A percentile compares a stretch with the other conserved stretches of the same genome.
phyloP scores from a whole-genome alignment of 1,140 invertebrate genomes.

The Linepithema humile region DNA sequence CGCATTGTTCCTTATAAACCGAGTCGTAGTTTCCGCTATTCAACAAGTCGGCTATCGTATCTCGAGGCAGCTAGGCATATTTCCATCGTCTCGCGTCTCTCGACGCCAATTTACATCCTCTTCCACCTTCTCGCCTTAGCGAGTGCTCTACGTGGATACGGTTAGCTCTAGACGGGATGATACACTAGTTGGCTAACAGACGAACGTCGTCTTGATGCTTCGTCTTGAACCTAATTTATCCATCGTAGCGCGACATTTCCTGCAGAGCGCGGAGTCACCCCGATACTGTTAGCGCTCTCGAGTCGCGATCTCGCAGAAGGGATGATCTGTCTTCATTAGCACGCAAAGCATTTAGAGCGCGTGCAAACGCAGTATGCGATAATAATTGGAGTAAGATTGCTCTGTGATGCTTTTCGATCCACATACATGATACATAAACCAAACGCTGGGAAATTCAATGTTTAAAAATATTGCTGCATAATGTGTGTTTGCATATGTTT shows the following conservation, averaged over 20 bases:
- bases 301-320: neutral
- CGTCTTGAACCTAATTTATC: constrained; percentile 42
- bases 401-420: neutral
- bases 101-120: constrained; percentile 55
- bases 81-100: constrained; percentile 45
- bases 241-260: constrained; percentile 21
- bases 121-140: neutral
- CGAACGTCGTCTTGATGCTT: neutral
- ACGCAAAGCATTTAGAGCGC: neutral
- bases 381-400: neutral
- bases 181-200: neutral
- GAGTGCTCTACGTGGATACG: neutral
- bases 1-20: constrained; percentile 64
- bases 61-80: constrained; percentile 41
- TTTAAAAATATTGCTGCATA: neutral
- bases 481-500: neutral
- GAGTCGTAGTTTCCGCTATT: constrained; percentile 53
- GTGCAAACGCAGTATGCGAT: neutral
- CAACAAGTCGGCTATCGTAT: constrained; percentile 67
- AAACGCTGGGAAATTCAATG: neutral
- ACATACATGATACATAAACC: neutral
- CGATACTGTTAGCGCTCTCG: constrained; percentile 39
- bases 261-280: neutral
- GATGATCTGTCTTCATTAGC: constrained; percentile 54
- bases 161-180: neutral